Evolutionary conservation across 2,888 invertebrate species (phyloP), one percentile per base, ranked within the genome.

Genomic region (Zhengitettix transpicula): DNA sequence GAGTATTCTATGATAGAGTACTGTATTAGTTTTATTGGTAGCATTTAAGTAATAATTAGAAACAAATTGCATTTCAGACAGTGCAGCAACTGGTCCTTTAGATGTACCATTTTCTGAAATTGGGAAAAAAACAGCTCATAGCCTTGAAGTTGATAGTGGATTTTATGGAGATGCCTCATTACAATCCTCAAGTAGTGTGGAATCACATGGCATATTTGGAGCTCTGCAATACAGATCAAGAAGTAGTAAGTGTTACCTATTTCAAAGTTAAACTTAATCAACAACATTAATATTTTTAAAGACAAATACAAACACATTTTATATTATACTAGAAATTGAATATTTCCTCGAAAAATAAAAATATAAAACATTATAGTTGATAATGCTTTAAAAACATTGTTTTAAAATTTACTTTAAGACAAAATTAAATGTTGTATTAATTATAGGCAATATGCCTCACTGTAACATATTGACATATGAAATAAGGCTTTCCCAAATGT

Each of bases 91-190:
- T 54, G 58, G 64, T 52, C 62, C 63, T 44, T 56, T 63, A 40
- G 64, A 64, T 58, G 63, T 64, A 40, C 60, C 64, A 10, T 11
- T 12, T 28, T 56, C 58, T 40, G 60, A 58, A 42, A 47, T 59
- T 3, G n/a, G 44, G 15, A 47, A 28, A 9, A 59, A 61, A 42
- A 52, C 52, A 10, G 56, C 40, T 10, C 42, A 51, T 10, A 58
- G 52, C 42, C 58, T 64, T 52, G 64, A 64, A 54, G 67, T 65
- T 40, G 68, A 68, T 62, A 68, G 67, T 60, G 69, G 69, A 28
- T 65, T 67, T 57, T 65, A 58, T 60, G 65, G 64, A 28, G 65
- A 65, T 62, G 65, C 69, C 40, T 68, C 70, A 9, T 51, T 65
- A 10, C 55, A 56, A 14, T 63, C 63, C 12, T 56, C 58, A 42